These are phyloP conservation scores for Mustela lutreola DNA, from an alignment of 2,113 vertebrate species.

Conservation along the genomic window DNA sequence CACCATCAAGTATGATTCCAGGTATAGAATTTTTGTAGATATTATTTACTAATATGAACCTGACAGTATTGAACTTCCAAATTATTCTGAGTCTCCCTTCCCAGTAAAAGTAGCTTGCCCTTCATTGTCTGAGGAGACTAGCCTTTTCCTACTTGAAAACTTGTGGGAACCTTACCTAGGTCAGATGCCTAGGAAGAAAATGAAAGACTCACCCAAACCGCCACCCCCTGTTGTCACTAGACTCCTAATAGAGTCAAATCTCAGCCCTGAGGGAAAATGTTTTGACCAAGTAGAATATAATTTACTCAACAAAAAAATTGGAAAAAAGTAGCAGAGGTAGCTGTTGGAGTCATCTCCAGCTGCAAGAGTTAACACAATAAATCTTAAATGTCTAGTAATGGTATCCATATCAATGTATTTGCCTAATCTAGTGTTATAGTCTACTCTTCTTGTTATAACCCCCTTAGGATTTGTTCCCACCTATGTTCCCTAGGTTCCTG, in stretches of 20 bases:
- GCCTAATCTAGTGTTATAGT: not conserved
- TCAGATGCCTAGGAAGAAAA: not conserved
- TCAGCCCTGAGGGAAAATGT: not conserved
- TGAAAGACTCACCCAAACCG: not conserved
- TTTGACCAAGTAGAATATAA: not conserved
- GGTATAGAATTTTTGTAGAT: not conserved
- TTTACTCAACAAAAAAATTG: not conserved
- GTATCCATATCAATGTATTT: not conserved
- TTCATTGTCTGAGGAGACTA: not conserved
- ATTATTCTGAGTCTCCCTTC: not conserved
- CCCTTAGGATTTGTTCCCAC: not conserved
- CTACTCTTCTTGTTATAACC: not conserved
- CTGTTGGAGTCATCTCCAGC: not conserved
- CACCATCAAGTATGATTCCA: not conserved
- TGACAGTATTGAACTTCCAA: not conserved
- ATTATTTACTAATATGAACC: not conserved
- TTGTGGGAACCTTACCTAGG: not conserved
- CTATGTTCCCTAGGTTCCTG: not conserved
- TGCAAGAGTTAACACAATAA: not conserved
- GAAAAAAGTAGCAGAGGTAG: not conserved
- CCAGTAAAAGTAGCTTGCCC: not conserved
- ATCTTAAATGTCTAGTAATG: not conserved
- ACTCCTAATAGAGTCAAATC: too few species aligned
- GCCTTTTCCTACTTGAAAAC: not conserved
- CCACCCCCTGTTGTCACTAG: too few species aligned